A percentile compares a stretch with the other conserved stretches of the same genome.
Evolutionary conservation across 2,797 vertebrate species (phyloP).

Genomic region (Vireo griseus): DNA sequence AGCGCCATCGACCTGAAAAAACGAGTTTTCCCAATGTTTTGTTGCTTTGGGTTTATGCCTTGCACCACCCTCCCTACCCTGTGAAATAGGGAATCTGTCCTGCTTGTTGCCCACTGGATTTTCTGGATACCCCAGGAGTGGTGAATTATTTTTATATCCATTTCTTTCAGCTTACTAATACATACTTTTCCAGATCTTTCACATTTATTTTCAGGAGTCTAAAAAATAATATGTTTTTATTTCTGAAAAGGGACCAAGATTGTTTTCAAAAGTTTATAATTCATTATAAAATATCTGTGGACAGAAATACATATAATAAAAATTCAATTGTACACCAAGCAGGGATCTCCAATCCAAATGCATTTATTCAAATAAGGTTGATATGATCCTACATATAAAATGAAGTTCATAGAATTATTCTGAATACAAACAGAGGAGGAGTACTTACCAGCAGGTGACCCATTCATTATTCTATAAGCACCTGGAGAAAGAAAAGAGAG

Average conservation of each 20-base stretch:
- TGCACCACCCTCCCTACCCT: not conserved
- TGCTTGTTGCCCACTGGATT: not conserved
- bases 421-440: not conserved
- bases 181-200: not conserved
- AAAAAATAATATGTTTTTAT: not conserved
- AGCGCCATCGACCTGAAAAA: not conserved
- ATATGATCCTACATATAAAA: not conserved
- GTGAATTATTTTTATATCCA: not conserved
- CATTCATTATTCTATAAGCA: rapidly evolving
- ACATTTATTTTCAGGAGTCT: not conserved
- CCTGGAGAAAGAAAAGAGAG: not conserved
- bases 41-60: not conserved
- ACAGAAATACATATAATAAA: not conserved
- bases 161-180: not conserved
- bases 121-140: not conserved
- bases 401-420: not conserved
- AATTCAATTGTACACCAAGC: not conserved
- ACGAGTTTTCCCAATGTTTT: not conserved
- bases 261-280: not conserved
- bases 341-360: not conserved
- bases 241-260: not conserved
- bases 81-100: not conserved
- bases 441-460: not conserved
- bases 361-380: not conserved
- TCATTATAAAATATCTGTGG: not conserved